Evolutionary conservation across 1,140 invertebrate genomes (phyloP), one percentile per base, ranked within the genome.

Genomic region (Adoxophyes honmai): DNA sequence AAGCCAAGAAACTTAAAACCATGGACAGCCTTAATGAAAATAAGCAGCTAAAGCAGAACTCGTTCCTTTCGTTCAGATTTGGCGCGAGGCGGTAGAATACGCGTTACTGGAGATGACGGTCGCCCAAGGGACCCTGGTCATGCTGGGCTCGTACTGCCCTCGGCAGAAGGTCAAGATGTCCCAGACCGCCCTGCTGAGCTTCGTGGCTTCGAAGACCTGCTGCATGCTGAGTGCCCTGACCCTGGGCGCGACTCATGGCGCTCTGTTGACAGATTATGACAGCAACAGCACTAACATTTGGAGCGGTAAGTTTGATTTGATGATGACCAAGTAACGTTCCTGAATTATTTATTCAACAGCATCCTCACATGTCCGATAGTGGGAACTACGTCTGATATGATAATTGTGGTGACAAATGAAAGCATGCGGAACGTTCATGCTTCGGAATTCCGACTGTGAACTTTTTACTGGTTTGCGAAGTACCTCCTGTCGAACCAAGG

Each of bases 141-240:
- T 88, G 85, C 68, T 86, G 0, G 85, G 85, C 4, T 64, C 80
- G 1, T 78, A 82, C 51, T 78, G 78, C 42, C 82, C 82, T 7
- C 74, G 77, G 38, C 58, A 72, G 13, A 70, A 73, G 34, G 75
- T 80, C 18, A 64, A 55, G 10, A 66, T 86, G 0, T 60, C 70
- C 0, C 69, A 63, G 7, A 84, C 82, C 4, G 75, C 72, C 0
- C 48, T 84, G 13, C 38, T 75, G 0, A 67, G 76, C 0, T 78
- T 87, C 55, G 62, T 52, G 0, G 68, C 64, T 0, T 78, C 78
- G 0, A 87, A 83, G 35, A 56, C 60, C 0, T 60, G 55, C 34
- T 72, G 74, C n/a, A 80, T 76, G 51, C 61, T 62, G 0, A 69
- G 59, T 8, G 75, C 77, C 0, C 37, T 87, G 0, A 62, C 76